Evolutionary conservation across 2,797 vertebrate genomes (phyloP).

Genomic region (Enteromius treurensis): DNA sequence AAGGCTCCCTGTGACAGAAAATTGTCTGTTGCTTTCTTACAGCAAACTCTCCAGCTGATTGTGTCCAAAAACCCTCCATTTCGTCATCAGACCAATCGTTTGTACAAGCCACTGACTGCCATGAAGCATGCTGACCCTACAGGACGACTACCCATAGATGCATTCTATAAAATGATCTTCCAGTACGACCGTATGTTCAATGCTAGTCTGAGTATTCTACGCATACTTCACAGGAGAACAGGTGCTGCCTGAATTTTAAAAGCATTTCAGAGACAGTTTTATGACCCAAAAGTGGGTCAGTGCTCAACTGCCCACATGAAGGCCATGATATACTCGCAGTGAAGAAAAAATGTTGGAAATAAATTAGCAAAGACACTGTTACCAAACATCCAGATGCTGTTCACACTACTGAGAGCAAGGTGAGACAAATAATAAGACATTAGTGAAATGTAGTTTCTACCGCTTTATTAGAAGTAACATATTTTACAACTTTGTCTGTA

Average conservation of each 20-base stretch:
- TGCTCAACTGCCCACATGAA: no score
- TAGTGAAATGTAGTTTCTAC: slow-evolving; percentile 75
- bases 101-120: slow-evolving; percentile 75
- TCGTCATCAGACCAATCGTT: slow-evolving; percentile 73
- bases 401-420: not conserved
- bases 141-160: slow-evolving; percentile 69
- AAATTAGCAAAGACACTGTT: not conserved
- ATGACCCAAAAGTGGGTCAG: not conserved
- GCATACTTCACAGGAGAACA: slow-evolving; percentile 64
- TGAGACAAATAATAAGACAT: slow-evolving; percentile 22
- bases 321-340: not conserved
- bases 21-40: slow-evolving; percentile 21
- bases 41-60: slow-evolving; percentile 73
- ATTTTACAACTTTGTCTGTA: slow-evolving; percentile 80
- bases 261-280: not conserved
- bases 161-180: slow-evolving; percentile 75
- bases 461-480: slow-evolving; percentile 82
- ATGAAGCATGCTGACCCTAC: slow-evolving; percentile 76
- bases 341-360: not conserved
- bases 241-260: slow-evolving; percentile 18
- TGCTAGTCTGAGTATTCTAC: slow-evolving; percentile 66
- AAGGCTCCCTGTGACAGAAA: not conserved
- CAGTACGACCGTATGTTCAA: slow-evolving; percentile 64
- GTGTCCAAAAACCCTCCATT: slow-evolving; percentile 67
- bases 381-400: not conserved